Base-by-base conservation (phyloP, 2,113 vertebrate species). In the Phycodurus eques region DNA sequence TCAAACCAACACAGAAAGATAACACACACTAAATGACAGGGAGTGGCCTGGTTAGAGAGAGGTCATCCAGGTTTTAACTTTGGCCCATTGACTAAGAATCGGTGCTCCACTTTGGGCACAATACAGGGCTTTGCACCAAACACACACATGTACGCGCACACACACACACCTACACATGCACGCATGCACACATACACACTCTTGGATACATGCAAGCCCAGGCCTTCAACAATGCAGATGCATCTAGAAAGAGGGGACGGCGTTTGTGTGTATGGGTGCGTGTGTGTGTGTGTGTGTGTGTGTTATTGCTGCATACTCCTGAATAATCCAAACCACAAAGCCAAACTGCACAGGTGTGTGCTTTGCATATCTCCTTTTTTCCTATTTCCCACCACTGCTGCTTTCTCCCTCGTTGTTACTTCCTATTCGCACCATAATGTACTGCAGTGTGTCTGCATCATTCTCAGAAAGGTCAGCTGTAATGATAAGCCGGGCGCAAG, bases 1-100 rank as follows among this genome's bases (percentile, higher is more conserved):
- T 61, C 31, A 35, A 61, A 35, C 14, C 2, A 61, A 61, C 15
- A 63, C 39, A 20, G 62, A 43, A 61, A 35, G 14, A 63, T n/a
- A 5, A 63, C n/a, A 27, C 31, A 53, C 44, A 53, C 39, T 11
- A 59, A 68, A 59, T 62, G 43, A 75, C 46, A 76, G 81, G 75
- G 83, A 83, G 79, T 46, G 44, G 78, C 51, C 19, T 53, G 87
- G 84, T 87, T 73, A 85, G 76, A 80, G 57, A 14, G 33, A 77
- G 89, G 87, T 87, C 84, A 87, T 64, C 71, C 63, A 61, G 74
- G 73, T 74, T 84, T 86, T 83, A 65, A 70, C 81, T 85, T 72
- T 77, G 82, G 76, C 76, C 81, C 83, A 88, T 91, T 90, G 89
- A 90, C 81, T 87, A 76, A 63, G 76, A 79, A 90, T 86, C 80